These are phyloP conservation scores for Pempheris klunzingeri DNA, from an alignment of 2,797 vertebrate species.

Conservation along the genomic window DNA sequence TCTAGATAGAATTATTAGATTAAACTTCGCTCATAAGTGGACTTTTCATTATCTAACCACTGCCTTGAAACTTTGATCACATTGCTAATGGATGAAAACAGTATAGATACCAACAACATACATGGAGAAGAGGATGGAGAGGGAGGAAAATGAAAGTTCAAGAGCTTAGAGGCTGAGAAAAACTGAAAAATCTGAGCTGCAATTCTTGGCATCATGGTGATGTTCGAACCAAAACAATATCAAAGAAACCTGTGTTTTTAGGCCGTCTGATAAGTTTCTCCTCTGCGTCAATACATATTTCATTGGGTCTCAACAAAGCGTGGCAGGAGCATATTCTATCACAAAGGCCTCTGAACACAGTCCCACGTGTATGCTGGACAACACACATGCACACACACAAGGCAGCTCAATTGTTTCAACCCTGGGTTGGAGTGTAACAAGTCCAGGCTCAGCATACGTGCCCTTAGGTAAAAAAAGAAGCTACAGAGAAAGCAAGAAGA, in stretches of 20 bases:
- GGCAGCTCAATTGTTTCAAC: slow-evolving; percentile 74
- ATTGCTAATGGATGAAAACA: slow-evolving; percentile 10
- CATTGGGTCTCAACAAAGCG: slow-evolving; percentile 72
- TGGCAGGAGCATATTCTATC: slow-evolving; percentile 80
- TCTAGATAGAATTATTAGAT: neutral
- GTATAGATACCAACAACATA: neutral
- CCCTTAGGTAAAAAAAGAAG: slow-evolving; percentile 79
- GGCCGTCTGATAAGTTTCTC: slow-evolving; percentile 69
- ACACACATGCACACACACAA: slow-evolving; percentile 46
- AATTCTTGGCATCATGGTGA: slow-evolving; percentile 45
- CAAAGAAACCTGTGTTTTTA: slow-evolving; percentile 79
- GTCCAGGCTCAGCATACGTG: slow-evolving; percentile 66
- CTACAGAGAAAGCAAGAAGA: slow-evolving; percentile 68
- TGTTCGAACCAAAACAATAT: slow-evolving; percentile 66
- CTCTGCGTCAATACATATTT: slow-evolving; percentile 79
- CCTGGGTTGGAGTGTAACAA: slow-evolving; percentile 66
- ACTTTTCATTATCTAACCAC: slow-evolving; percentile 5
- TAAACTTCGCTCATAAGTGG: neutral
- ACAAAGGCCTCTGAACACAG: slow-evolving; percentile 76
- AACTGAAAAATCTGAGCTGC: slow-evolving; percentile 39
- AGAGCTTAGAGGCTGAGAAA: slow-evolving; percentile 41
- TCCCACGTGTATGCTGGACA: slow-evolving; percentile 74
- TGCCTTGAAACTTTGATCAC: slow-evolving; percentile 11
- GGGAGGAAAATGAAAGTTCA: slow-evolving; percentile 43
- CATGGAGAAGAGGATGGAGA: neutral